phyloP scores from a whole-genome alignment of 2,888 invertebrate genomes.

The Rhogogaster chlorosoma region DNA sequence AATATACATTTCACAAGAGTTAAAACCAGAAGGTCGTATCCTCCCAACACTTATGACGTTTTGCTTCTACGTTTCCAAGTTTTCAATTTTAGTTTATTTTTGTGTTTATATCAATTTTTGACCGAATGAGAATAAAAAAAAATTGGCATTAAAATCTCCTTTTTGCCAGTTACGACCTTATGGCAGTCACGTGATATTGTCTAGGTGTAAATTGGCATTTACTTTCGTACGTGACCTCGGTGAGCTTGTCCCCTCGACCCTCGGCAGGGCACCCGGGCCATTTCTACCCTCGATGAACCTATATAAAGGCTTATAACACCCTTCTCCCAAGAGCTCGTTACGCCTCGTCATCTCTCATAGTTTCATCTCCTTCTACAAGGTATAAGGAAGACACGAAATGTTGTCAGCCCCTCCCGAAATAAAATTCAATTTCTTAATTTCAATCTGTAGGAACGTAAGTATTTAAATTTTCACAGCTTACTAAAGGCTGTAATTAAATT shows the following conservation, averaged over 20 bases:
- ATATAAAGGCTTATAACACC: slow-evolving; percentile 33
- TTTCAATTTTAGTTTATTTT: too few species aligned
- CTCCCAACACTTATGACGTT: too few species aligned
- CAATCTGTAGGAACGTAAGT: not conserved
- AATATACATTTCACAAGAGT: too few species aligned
- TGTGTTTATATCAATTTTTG: too few species aligned
- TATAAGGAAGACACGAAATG: not conserved
- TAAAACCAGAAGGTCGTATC: too few species aligned
- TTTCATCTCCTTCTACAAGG: not conserved
- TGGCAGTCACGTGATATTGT: too few species aligned
- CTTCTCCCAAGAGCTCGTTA: slow-evolving; percentile 16
- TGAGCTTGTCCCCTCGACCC: not conserved
- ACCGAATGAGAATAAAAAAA: too few species aligned
- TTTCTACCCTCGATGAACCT: slow-evolving; percentile 33
- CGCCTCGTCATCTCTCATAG: not conserved
- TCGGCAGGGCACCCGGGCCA: not conserved
- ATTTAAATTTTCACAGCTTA: not conserved
- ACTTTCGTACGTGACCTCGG: slow-evolving; percentile 28
- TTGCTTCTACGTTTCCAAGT: too few species aligned
- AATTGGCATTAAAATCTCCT: too few species aligned
- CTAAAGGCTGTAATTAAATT: not conserved
- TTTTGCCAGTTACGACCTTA: too few species aligned
- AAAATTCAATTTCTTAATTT: not conserved
- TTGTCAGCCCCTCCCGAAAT: not conserved
- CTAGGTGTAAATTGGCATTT: slow-evolving; percentile 15